These are phyloP conservation scores for Dreissena rostriformis DNA, from an alignment of 1,140 invertebrate genomes.

Conservation along the genomic window DNA sequence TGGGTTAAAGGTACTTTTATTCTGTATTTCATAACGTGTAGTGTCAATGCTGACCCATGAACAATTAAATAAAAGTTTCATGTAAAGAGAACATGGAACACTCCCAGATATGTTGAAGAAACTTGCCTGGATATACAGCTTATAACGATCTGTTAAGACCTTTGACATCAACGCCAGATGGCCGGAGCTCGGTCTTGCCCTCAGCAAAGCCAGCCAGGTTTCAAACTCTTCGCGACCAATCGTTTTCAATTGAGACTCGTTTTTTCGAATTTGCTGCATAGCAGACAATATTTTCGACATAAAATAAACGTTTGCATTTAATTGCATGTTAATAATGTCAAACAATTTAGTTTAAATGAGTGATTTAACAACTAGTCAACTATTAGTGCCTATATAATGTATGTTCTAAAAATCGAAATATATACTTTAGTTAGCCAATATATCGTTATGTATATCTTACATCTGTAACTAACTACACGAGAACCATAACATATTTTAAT, in stretches of 20 bases:
- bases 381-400: not conserved
- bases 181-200: slow-evolving; percentile 19
- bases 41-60: too few species aligned
- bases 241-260: not conserved
- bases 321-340: not conserved
- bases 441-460: too few species aligned
- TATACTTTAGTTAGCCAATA: not conserved
- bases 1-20: too few species aligned
- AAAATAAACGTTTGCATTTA: not conserved
- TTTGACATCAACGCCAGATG: slow-evolving; percentile 32
- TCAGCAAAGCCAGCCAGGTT: slow-evolving; percentile 23
- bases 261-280: slow-evolving; percentile 32
- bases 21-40: too few species aligned
- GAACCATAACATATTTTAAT: too few species aligned
- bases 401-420: not conserved
- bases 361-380: not conserved
- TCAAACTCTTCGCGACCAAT: slow-evolving; percentile 20
- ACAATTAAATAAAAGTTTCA: too few species aligned
- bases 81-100: not conserved
- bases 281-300: not conserved
- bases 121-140: slow-evolving; percentile 26
- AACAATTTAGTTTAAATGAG: not conserved
- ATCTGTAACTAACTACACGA: too few species aligned
- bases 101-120: not conserved
- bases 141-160: not conserved